Conservation (phyloP, 2,888 invertebrate species). For the Dysmachus trigonus region DNA sequence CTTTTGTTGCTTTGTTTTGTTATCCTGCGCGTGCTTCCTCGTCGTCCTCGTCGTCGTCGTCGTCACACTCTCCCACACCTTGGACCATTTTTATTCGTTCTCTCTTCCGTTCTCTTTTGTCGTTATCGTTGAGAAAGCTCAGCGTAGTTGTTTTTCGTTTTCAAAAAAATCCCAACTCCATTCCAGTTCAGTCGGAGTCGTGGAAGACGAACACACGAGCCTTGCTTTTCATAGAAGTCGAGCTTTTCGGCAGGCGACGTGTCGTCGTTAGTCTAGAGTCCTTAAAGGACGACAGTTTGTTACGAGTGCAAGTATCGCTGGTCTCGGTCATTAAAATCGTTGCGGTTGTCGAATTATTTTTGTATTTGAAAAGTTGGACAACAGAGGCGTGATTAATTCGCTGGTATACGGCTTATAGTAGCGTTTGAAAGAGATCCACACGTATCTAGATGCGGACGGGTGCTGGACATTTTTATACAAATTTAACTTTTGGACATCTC, state of each 20-base stretch:
- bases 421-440: background rate
- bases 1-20: conserved; percentile 56
- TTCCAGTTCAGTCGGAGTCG: conserved; percentile 33
- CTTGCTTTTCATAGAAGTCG: conserved; percentile 3
- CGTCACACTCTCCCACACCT: conserved; percentile 50
- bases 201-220: conserved; percentile 35
- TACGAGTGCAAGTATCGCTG: conserved; percentile 50
- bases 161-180: conserved; percentile 19
- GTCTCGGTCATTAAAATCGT: background rate
- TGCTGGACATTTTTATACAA: background rate
- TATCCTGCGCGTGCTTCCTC: conserved; percentile 56
- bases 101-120: conserved; percentile 42
- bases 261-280: conserved; percentile 57
- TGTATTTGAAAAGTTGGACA: background rate
- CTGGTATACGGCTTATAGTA: background rate
- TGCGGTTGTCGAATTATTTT: conserved; percentile 2
- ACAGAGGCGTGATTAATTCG: background rate
- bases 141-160: conserved; percentile 36
- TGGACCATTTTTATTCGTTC: conserved; percentile 24
- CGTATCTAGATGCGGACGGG: background rate
- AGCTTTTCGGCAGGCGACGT: conserved; percentile 37
- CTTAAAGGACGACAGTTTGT: conserved; percentile 52
- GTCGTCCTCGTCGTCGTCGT: conserved; percentile 23
- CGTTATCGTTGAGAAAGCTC: conserved; percentile 38
- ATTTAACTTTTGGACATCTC: background rate